Percentiles rank a stretch among this genome's conserved stretches.
These are phyloP conservation scores for Urocynchramus pylzowi DNA, from an alignment of 2,113 vertebrate species.

Conservation along the genomic window DNA sequence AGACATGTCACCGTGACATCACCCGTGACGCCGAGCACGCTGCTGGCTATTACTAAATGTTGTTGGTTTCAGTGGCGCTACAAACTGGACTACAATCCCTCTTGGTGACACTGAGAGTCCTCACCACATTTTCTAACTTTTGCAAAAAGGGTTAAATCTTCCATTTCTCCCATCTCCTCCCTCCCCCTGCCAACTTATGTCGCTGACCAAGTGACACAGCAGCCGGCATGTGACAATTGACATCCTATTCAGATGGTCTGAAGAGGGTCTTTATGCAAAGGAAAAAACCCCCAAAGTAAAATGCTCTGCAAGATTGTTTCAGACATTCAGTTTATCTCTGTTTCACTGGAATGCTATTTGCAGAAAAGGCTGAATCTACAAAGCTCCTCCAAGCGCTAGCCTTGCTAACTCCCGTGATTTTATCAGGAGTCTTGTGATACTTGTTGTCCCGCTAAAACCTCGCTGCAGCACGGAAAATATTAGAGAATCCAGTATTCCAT, in stretches of 20 bases:
- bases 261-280: not conserved
- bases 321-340: not conserved
- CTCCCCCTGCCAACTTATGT: not conserved
- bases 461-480: not conserved
- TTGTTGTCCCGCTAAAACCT: not conserved
- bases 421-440: conserved; percentile 5
- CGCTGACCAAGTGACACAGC: not conserved
- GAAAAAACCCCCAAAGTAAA: not conserved
- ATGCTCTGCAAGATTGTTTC: not conserved
- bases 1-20: conserved; percentile 2
- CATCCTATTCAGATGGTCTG: not conserved
- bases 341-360: not conserved
- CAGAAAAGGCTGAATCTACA: conserved; percentile 43
- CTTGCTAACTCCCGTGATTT: not conserved
- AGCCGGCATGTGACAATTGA: not conserved
- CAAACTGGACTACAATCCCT: not conserved
- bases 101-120: not conserved
- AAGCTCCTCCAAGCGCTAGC: not conserved
- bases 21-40: not conserved
- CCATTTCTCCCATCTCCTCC: not conserved
- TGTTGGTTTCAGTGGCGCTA: not conserved
- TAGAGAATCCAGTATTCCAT: not conserved
- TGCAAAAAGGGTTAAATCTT: not conserved
- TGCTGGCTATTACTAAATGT: not conserved
- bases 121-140: not conserved